A percentile compares a stretch with the other conserved stretches of the same genome.
Conservation (phyloP, 1,140 invertebrate species). For the Achatina immaculata region DNA sequence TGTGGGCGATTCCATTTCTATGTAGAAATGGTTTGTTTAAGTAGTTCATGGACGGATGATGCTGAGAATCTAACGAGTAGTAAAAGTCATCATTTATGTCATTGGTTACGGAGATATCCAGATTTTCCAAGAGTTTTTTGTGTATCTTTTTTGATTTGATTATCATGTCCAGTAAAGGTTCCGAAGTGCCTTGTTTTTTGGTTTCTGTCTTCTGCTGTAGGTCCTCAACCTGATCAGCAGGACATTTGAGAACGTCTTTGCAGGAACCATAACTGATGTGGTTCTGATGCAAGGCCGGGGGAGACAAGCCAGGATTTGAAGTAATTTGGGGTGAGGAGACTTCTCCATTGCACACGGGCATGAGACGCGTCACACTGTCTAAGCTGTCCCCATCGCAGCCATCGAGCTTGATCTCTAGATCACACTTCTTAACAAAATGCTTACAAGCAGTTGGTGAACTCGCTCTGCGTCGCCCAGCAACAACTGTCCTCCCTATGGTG, state of each 20-base stretch:
- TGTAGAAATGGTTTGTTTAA: no score
- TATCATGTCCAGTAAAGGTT: no score
- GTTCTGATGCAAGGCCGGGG: not conserved
- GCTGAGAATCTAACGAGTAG: not conserved
- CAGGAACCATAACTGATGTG: not conserved
- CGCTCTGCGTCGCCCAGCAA: not conserved
- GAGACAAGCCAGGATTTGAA: not conserved
- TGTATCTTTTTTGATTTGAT: not conserved
- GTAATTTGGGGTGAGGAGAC: not conserved
- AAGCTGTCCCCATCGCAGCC: not conserved
- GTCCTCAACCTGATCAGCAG: not conserved
- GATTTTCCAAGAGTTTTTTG: not conserved
- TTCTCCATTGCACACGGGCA: not conserved
- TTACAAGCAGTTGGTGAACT: not conserved
- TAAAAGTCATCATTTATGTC: not conserved
- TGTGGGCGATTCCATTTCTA: no score
- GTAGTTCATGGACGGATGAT: not conserved
- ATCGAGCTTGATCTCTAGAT: not conserved
- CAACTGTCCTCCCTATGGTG: conserved; percentile 1
- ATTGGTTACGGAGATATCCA: not conserved
- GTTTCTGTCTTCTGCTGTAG: not conserved
- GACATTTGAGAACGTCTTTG: not conserved
- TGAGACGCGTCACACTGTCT: not conserved
- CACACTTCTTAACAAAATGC: not conserved
- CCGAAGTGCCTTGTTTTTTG: not conserved